Percentiles rank a stretch among this genome's conserved stretches.
phyloP scores from a whole-genome alignment of 2,888 invertebrate genomes.

The Camptogramma bilineatum region DNA sequence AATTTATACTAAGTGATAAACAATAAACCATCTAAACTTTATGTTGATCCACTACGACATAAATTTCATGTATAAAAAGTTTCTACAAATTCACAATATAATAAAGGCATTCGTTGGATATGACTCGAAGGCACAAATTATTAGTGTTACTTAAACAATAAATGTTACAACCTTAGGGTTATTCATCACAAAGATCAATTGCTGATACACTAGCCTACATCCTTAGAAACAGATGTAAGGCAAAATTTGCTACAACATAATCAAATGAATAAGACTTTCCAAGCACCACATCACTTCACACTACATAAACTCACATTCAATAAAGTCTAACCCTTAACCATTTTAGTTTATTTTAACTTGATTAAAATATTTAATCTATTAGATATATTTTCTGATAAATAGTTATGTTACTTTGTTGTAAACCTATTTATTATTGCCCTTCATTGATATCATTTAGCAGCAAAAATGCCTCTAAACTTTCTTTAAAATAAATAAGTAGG shows the following conservation, averaged over 20 bases:
- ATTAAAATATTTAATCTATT: constrained; percentile 68
- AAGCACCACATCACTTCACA: constrained; percentile 70
- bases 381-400: constrained; percentile 66
- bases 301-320: constrained; percentile 61
- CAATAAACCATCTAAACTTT: constrained; percentile 61
- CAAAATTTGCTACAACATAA: constrained; percentile 50
- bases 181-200: constrained; percentile 59
- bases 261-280: constrained; percentile 55
- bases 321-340: constrained; percentile 71
- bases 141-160: constrained; percentile 59
- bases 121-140: constrained; percentile 82
- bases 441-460: constrained; percentile 66
- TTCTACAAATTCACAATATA: constrained; percentile 71
- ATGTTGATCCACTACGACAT: constrained; percentile 62
- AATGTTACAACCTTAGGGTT: constrained; percentile 56
- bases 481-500: constrained; percentile 65
- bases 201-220: constrained; percentile 54
- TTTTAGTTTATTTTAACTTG: constrained; percentile 61
- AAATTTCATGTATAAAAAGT: constrained; percentile 72
- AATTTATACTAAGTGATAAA: constrained; percentile 59
- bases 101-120: constrained; percentile 81
- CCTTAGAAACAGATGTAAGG: constrained; percentile 32
- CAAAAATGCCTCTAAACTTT: constrained; percentile 50
- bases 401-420: constrained; percentile 76
- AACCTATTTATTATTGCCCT: constrained; percentile 84